Evolutionary conservation across 2,113 vertebrate species (phyloP), one percentile per base, ranked within the genome.

Genomic region (Hippoglossus stenolepis): DNA sequence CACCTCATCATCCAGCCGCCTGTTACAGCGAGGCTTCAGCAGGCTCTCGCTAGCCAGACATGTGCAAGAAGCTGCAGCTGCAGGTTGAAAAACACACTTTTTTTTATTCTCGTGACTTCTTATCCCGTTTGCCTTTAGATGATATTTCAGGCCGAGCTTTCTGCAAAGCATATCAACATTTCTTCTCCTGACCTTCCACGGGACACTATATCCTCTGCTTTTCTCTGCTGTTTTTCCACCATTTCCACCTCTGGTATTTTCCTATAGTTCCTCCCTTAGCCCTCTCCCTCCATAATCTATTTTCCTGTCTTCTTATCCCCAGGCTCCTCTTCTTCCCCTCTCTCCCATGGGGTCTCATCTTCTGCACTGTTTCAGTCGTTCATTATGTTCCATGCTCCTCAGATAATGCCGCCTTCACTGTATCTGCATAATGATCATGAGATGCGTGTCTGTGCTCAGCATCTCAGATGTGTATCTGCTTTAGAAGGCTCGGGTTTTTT

Each of bases 271-370:
- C 64, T 45, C 64, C 67, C 23, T 82, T 73, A 71, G 75, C 35
- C 75, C 3, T 81, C 43, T 54, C 67, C 82, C 76, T 56, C 61
- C 24, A 59, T 89, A 81, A 88, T 87, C 82, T 90, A 80, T 92
- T 90, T 91, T 85, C 91, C 89, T 83, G 83, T 85, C 76, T 84
- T 75, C 69, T 65, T 26, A 70, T 87, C 70, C 77, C 54, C 5
- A 9, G 53, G 66, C 66, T 82, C 69, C n/a, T 54, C 54, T 79
- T 77, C 61, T 64, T 60, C 20, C 69, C 10, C 54, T 54, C 49
- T 78, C 74, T 89, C 87, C 82, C 87, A 49, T 51, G 80, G 77
- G 83, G 45, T 84, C 88, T 89, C 86, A 82, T 89, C 88, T 87
- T 83, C 85, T 80, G 60, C 21, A n/a, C 70, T 79, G 66, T 66